Evolutionary conservation across 1,140 invertebrate species (phyloP).

Genomic region (Dreissena polymorpha): DNA sequence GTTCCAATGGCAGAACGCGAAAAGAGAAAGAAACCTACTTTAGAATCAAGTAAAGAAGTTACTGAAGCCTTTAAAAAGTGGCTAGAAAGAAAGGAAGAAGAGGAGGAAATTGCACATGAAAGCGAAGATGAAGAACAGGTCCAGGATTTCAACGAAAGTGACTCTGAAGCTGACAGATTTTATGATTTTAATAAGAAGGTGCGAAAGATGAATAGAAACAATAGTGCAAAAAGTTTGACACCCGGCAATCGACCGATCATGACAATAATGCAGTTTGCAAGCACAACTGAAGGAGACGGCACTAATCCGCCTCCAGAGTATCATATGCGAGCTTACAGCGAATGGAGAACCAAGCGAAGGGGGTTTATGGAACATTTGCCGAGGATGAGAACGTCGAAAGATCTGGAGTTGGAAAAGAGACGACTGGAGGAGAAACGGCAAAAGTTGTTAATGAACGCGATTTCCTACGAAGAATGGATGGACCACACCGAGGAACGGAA

Average conservation of each 20-base stretch:
- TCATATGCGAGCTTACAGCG: constrained; percentile 59
- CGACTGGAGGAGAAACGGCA: constrained; percentile 68
- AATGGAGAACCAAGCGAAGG: constrained; percentile 56
- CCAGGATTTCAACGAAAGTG: constrained; percentile 37
- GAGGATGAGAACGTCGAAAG: constrained; percentile 51
- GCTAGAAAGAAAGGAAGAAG: constrained; percentile 62
- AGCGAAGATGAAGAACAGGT: constrained; percentile 34
- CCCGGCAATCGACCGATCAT: constrained; percentile 56
- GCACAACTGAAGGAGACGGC: constrained; percentile 54
- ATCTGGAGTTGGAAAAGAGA: constrained; percentile 60
- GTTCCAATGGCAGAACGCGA: constrained; percentile 32
- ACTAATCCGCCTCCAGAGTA: constrained; percentile 51
- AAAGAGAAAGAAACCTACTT: constrained; percentile 7
- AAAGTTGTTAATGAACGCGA: constrained; percentile 64
- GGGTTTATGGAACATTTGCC: constrained; percentile 25
- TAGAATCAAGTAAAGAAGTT: constrained; percentile 32
- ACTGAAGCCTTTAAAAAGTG: constrained; percentile 65
- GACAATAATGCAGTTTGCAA: constrained; percentile 59
- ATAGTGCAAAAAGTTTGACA: constrained; percentile 10
- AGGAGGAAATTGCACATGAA: constrained; percentile 36
- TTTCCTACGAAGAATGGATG: constrained; percentile 71
- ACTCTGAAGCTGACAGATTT: constrained; percentile 53
- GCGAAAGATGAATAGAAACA: constrained; percentile 44
- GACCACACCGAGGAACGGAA: constrained; percentile 63
- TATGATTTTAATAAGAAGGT: constrained; percentile 49